Conservation (phyloP, 2,888 invertebrate genomes). For the Cetonia aurata region DNA sequence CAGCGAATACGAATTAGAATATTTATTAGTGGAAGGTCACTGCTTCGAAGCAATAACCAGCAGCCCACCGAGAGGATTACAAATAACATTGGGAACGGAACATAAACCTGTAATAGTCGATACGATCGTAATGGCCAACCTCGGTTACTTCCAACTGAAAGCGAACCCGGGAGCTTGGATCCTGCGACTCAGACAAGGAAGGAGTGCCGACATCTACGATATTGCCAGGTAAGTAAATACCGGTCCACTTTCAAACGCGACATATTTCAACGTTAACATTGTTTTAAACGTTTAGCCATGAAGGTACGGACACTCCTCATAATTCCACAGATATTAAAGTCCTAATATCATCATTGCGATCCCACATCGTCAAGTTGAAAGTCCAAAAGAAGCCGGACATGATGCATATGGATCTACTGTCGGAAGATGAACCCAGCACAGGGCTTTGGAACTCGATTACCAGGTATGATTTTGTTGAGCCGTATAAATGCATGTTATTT, state of each 20-base stretch:
- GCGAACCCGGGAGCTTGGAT: constrained; percentile 98
- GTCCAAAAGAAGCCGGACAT: constrained; percentile 94
- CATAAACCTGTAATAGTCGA: constrained; percentile 85
- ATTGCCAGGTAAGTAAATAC: constrained; percentile 76
- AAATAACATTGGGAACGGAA: constrained; percentile 91
- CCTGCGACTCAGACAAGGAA: constrained; percentile 88
- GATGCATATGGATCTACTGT: constrained; percentile 85
- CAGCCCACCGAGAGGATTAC: constrained; percentile 97
- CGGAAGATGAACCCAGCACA: constrained; percentile 80
- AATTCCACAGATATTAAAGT: constrained; percentile 82
- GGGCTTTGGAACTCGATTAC: constrained; percentile 97
- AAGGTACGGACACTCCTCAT: constrained; percentile 80
- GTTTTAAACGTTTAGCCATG: constrained; percentile 70
- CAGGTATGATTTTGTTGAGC: constrained; percentile 71
- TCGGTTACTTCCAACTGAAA: constrained; percentile 98
- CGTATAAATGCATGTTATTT: constrained; percentile 47
- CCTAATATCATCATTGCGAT: constrained; percentile 84
- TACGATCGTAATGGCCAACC: constrained; percentile 99
- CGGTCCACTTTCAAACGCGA: not conserved
- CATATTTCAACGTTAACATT: not conserved
- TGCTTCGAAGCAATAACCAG: constrained; percentile 93
- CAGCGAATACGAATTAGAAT: constrained; percentile 96
- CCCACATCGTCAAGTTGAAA: constrained; percentile 91
- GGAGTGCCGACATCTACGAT: constrained; percentile 95
- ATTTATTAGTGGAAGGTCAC: constrained; percentile 94